Conservation (phyloP, 2,888 invertebrate species). For the Sesia apiformis region DNA sequence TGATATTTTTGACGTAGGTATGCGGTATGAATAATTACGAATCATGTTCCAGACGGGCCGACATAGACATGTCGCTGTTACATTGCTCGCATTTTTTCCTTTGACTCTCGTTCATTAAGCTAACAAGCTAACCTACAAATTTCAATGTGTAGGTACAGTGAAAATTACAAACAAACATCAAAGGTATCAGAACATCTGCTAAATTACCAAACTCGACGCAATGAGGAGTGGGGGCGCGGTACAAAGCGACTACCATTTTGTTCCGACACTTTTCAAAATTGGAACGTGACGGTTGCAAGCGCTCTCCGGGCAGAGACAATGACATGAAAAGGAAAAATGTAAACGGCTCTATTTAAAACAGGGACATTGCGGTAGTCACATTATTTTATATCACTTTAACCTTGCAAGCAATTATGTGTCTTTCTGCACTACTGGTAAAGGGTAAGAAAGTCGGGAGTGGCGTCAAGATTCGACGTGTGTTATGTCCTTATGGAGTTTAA, state of each 20-base stretch:
- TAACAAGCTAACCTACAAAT: neutral
- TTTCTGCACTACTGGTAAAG: slow-evolving; percentile 5
- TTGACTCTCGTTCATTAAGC: neutral
- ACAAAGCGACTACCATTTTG: slow-evolving; percentile 73
- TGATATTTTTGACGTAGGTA: slow-evolving; percentile 66
- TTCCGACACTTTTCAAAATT: slow-evolving; percentile 75
- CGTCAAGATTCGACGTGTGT: slow-evolving; percentile 20
- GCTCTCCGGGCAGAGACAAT: slow-evolving; percentile 70
- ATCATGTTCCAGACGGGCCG: slow-evolving; percentile 47
- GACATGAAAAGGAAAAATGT: slow-evolving; percentile 75
- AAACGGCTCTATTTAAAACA: slow-evolving; percentile 71
- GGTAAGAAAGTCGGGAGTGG: slow-evolving; percentile 31
- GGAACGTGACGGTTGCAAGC: slow-evolving; percentile 75
- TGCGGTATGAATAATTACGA: slow-evolving; percentile 65
- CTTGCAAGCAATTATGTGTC: slow-evolving; percentile 26
- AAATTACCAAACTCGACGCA: slow-evolving; percentile 58
- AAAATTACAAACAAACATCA: slow-evolving; percentile 43
- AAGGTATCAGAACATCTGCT: slow-evolving; percentile 61
- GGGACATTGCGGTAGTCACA: slow-evolving; percentile 43
- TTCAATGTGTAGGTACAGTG: slow-evolving; percentile 15
- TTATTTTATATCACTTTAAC: slow-evolving; percentile 49
- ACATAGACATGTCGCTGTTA: slow-evolving; percentile 1
- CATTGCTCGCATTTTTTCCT: neutral
- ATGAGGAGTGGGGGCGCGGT: slow-evolving; percentile 39
- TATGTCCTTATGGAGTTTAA: slow-evolving; percentile 36